These are phyloP conservation scores for Athalia circularis DNA, from an alignment of 2,888 invertebrate species.

Conservation along the genomic window DNA sequence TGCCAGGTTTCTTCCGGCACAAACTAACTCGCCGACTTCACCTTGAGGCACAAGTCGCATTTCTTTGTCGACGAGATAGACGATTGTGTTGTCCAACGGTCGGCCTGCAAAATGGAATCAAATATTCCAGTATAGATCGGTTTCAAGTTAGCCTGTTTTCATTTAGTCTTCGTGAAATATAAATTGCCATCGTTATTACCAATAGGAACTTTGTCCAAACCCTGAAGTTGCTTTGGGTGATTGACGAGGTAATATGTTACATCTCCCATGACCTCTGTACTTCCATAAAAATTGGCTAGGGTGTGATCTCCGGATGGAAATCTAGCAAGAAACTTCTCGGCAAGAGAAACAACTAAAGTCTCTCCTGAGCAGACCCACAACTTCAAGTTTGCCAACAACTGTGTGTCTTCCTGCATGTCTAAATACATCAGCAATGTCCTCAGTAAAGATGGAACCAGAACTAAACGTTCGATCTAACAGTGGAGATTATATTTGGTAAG, in stretches of 20 bases:
- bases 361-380: slow-evolving; percentile 94
- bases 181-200: slow-evolving; percentile 76
- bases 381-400: slow-evolving; percentile 78
- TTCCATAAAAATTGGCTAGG: slow-evolving; percentile 92
- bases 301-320: slow-evolving; percentile 81
- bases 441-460: slow-evolving; percentile 89
- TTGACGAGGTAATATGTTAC: slow-evolving; percentile 87
- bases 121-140: neutral
- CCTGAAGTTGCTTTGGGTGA: slow-evolving; percentile 78
- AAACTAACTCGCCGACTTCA: slow-evolving; percentile 88
- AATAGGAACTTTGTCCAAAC: slow-evolving; percentile 85
- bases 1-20: slow-evolving; percentile 87
- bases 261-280: slow-evolving; percentile 94
- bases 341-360: slow-evolving; percentile 82
- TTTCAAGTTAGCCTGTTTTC: neutral
- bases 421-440: slow-evolving; percentile 86
- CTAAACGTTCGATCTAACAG: slow-evolving; percentile 83
- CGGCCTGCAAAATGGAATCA: slow-evolving; percentile 75
- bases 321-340: slow-evolving; percentile 84
- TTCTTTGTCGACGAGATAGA: slow-evolving; percentile 87
- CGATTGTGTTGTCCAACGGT: slow-evolving; percentile 86
- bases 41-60: slow-evolving; percentile 83
- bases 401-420: slow-evolving; percentile 75
- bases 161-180: neutral
- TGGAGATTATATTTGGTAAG: neutral